Percentiles rank a stretch among this genome's conserved stretches.
Conservation (phyloP, 2,888 invertebrate species). For the Galerucella nymphaeae region DNA sequence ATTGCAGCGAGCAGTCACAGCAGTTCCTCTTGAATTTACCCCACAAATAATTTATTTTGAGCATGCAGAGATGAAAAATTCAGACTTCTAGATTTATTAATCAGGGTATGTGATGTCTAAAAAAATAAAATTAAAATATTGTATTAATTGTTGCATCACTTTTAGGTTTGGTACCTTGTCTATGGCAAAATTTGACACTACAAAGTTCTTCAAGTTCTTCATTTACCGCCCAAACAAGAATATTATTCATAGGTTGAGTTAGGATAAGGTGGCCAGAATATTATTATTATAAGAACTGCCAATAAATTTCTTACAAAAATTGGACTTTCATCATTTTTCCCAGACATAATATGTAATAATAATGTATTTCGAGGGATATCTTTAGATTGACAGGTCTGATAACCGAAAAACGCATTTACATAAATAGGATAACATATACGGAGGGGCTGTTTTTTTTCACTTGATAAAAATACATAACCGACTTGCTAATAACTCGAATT, state of each 20-base stretch:
- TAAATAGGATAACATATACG: slow-evolving; percentile 6
- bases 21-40: slow-evolving; percentile 9
- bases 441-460: slow-evolving; percentile 3
- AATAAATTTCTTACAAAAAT: slow-evolving; percentile 5
- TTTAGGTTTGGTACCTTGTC: slow-evolving; percentile 15
- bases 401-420: slow-evolving; percentile 2
- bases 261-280: slow-evolving; percentile 17
- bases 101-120: neutral
- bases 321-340: neutral
- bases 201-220: slow-evolving; percentile 2
- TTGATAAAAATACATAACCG: slow-evolving; percentile 11
- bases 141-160: slow-evolving; percentile 12
- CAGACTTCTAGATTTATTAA: slow-evolving; percentile 7
- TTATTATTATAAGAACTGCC: slow-evolving; percentile 17
- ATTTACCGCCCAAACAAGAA: slow-evolving; percentile 9
- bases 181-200: slow-evolving; percentile 18
- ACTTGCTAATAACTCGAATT: slow-evolving; percentile 22
- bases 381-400: slow-evolving; percentile 16
- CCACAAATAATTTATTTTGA: slow-evolving; percentile 15
- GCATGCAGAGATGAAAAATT: too few species aligned
- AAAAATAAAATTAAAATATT: slow-evolving; percentile 15
- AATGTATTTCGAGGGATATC: slow-evolving; percentile 11
- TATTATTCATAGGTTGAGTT: slow-evolving; percentile 16
- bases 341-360: neutral
- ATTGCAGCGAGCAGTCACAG: slow-evolving; percentile 10